Evolutionary conservation across 1,140 invertebrate species (phyloP).

Genomic region (Pogonomyrmex californicus): DNA sequence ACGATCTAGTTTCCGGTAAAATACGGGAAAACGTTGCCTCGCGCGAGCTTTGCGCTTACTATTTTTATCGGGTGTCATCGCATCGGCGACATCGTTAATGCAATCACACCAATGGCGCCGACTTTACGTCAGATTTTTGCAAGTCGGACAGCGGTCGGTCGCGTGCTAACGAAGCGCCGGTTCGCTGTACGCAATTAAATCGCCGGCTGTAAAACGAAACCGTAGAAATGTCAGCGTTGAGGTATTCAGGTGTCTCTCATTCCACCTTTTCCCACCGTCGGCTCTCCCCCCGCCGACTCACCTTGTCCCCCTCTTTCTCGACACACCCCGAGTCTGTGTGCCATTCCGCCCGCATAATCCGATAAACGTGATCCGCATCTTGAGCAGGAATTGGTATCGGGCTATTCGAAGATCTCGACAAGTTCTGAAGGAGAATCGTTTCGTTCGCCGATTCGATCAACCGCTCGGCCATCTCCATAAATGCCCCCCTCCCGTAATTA

Average conservation of each 20-base stretch:
- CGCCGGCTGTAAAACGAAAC: conserved; percentile 70
- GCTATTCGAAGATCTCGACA: conserved; percentile 19
- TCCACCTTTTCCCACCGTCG: not conserved
- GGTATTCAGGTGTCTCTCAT: conserved; percentile 26
- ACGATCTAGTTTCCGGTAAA: too few relatives aligned
- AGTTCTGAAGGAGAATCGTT: conserved; percentile 33
- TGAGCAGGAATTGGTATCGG: conserved; percentile 58
- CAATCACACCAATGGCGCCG: conserved; percentile 45
- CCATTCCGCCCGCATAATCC: conserved; percentile 68
- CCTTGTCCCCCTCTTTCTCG: not conserved
- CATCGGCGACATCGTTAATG: conserved; percentile 51
- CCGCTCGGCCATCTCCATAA: not conserved
- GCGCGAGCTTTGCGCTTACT: not conserved
- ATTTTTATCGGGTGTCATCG: conserved; percentile 26
- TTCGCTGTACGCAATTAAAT: conserved; percentile 66
- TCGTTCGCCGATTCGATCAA: not conserved
- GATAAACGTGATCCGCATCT: conserved; percentile 73
- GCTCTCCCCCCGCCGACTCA: not conserved
- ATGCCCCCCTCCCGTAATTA: not conserved
- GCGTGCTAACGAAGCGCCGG: conserved; percentile 55
- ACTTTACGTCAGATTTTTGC: conserved; percentile 66
- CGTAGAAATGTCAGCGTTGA: conserved; percentile 29
- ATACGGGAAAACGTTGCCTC: not conserved
- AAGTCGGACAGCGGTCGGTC: conserved; percentile 27
- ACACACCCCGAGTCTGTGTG: not conserved